Evolutionary conservation across 2,797 vertebrate species (phyloP).

Genomic region (Alectoris magna): DNA sequence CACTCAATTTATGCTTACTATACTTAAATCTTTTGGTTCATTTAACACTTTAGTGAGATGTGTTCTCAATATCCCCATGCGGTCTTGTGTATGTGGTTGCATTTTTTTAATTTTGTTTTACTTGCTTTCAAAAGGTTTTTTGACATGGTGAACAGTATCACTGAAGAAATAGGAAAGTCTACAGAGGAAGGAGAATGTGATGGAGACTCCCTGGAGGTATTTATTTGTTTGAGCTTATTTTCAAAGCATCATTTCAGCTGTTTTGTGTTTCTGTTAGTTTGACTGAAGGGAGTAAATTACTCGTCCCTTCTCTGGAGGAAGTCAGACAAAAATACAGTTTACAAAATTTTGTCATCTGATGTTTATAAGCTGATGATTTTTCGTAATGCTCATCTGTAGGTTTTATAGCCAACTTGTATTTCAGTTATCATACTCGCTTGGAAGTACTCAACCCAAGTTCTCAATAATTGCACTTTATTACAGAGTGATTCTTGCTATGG

Average conservation of each 20-base stretch:
- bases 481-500: background rate
- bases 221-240: background rate
- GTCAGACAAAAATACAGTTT: background rate
- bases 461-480: background rate
- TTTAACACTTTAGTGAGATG: background rate
- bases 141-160: slow-evolving; percentile 94
- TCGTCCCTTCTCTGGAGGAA: background rate
- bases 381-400: background rate
- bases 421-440: accelerated
- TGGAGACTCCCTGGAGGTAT: slow-evolving; percentile 92
- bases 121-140: slow-evolving; percentile 86
- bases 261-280: background rate
- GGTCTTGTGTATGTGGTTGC: background rate
- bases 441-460: background rate
- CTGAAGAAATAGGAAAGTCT: slow-evolving; percentile 90
- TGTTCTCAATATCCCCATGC: background rate
- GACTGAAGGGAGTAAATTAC: background rate
- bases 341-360: background rate
- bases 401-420: background rate
- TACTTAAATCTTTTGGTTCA: background rate
- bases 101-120: background rate
- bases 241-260: background rate
- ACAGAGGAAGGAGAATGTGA: slow-evolving; percentile 94
- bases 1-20: background rate
- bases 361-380: background rate